A percentile compares a stretch with the other conserved stretches of the same genome.
These are phyloP conservation scores for Terrapene triunguis DNA, from an alignment of 2,113 vertebrate species.

Conservation along the genomic window DNA sequence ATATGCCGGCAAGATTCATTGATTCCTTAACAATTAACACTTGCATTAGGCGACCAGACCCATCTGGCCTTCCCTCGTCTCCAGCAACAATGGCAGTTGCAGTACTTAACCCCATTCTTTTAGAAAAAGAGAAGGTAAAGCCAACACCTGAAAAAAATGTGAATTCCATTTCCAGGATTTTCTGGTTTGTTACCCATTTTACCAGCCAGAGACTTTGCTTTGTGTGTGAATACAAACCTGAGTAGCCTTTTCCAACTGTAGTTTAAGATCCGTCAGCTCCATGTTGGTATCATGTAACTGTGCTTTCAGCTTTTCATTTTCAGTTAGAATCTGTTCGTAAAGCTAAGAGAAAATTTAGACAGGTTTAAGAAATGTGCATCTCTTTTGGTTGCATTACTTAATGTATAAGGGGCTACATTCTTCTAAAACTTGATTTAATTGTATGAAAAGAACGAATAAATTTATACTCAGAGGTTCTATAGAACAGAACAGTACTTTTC, in stretches of 20 bases:
- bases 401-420: not conserved
- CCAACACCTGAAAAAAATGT: not conserved
- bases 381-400: not conserved
- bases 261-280: slow-evolving; percentile 95
- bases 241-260: slow-evolving; percentile 96
- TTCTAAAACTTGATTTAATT: not conserved
- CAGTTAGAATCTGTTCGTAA: slow-evolving; percentile 96
- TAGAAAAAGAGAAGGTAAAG: not conserved
- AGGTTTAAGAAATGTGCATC: not conserved
- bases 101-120: not conserved
- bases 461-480: not conserved
- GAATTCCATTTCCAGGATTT: not conserved
- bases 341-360: slow-evolving; percentile 82
- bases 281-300: slow-evolving; percentile 96
- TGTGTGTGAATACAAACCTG: slow-evolving; percentile 84
- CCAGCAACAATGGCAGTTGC: not conserved
- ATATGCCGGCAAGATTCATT: not conserved
- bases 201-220: not conserved
- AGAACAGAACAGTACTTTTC: not conserved
- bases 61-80: not conserved
- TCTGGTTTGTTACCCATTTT: not conserved
- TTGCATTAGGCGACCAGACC: slow-evolving; percentile 7
- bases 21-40: not conserved
- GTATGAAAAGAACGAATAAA: not conserved
- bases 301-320: slow-evolving; percentile 98